phyloP scores from a whole-genome alignment of 1,140 invertebrate species.

The Stegodyphus mimosarum region DNA sequence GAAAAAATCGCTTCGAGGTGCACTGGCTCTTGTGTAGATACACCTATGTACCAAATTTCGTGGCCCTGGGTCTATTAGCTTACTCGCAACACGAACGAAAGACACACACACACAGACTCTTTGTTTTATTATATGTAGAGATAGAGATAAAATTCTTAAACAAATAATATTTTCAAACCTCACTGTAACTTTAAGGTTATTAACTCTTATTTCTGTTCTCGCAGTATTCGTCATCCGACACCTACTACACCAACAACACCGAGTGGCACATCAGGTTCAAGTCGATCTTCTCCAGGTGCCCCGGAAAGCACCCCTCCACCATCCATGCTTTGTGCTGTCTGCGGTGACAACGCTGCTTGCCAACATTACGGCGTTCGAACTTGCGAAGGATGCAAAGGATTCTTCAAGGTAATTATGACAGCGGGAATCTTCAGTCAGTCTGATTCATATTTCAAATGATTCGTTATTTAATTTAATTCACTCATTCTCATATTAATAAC shows the following conservation, averaged over 20 bases:
- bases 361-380: slow-evolving; percentile 98
- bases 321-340: slow-evolving; percentile 95
- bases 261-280: slow-evolving; percentile 57
- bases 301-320: slow-evolving; percentile 65
- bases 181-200: too few relatives aligned
- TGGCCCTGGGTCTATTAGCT: too few relatives aligned
- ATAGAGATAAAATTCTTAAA: too few relatives aligned
- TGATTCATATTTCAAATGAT: slow-evolving; percentile 70
- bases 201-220: neutral
- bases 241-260: slow-evolving; percentile 59
- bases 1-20: too few relatives aligned
- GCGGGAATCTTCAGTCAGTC: slow-evolving; percentile 76
- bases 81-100: too few relatives aligned
- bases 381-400: slow-evolving; percentile 93
- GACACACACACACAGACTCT: too few relatives aligned
- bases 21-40: too few relatives aligned
- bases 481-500: too few relatives aligned
- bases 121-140: too few relatives aligned
- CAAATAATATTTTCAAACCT: too few relatives aligned
- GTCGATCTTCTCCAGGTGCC: slow-evolving; percentile 60
- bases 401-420: slow-evolving; percentile 72
- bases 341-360: slow-evolving; percentile 97
- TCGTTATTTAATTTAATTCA: too few relatives aligned
- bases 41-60: too few relatives aligned
- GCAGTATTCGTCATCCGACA: slow-evolving; percentile 43